Conservation (phyloP, 1,140 invertebrate genomes). For the Ditylenchus dipsaci region DNA sequence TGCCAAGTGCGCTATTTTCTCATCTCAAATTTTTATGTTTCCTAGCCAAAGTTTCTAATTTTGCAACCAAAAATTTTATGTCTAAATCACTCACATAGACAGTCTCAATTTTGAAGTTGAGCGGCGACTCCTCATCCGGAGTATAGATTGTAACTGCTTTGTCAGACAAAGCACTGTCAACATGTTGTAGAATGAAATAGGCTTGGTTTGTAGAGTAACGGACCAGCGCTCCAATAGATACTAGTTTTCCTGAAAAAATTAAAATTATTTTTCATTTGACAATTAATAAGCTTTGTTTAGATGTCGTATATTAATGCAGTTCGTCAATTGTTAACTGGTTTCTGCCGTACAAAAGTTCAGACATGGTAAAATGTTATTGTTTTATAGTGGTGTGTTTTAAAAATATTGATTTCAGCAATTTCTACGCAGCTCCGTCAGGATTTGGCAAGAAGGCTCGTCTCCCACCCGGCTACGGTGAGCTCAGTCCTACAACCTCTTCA, state of each 20-base stretch:
- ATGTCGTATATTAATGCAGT: neutral
- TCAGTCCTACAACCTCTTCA: no score
- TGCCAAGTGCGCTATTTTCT: no score
- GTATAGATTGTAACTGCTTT: constrained; percentile 38
- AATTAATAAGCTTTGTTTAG: neutral
- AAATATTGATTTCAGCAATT: no score
- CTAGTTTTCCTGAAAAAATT: constrained; percentile 39
- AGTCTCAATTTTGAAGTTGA: constrained; percentile 37
- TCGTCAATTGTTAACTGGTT: neutral
- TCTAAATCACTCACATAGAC: constrained; percentile 28
- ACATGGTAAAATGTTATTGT: no score
- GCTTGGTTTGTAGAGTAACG: constrained; percentile 43
- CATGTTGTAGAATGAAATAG: constrained; percentile 44
- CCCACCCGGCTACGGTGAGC: neutral
- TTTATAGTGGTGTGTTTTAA: no score
- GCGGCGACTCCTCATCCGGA: constrained; percentile 28
- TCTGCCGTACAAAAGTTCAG: no score
- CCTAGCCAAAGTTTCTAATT: no score
- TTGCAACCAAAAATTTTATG: no score
- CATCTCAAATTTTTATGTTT: no score
- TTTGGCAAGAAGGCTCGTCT: neutral
- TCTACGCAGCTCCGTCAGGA: neutral
- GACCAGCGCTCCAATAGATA: constrained; percentile 35
- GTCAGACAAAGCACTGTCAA: constrained; percentile 26
- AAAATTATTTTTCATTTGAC: neutral